Evolutionary conservation across 2,113 vertebrate genomes (phyloP).

Genomic region (Sarotherodon lohbergeri): DNA sequence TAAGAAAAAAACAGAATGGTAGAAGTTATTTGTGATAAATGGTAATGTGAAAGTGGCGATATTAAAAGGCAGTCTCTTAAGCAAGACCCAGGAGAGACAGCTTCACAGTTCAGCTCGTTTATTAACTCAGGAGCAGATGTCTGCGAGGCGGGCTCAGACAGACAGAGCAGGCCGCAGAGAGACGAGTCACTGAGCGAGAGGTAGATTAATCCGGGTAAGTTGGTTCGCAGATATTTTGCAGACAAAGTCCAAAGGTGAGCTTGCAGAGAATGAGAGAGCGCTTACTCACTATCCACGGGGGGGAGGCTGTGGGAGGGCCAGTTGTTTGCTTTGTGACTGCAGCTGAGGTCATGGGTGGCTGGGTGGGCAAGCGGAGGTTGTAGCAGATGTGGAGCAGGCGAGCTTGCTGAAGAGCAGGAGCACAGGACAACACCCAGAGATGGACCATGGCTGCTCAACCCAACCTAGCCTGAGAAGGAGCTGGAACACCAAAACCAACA

Average conservation of each 20-base stretch:
- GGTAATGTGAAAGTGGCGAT: not conserved
- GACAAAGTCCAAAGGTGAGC: not conserved
- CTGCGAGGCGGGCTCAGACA: not conserved
- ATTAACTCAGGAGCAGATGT: not conserved
- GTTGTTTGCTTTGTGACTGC: not conserved
- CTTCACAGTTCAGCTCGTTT: not conserved
- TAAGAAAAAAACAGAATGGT: not conserved
- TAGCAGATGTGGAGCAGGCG: not conserved
- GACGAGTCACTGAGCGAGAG: not conserved
- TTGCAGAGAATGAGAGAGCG: not conserved
- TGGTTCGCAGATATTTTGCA: not conserved
- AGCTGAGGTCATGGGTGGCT: not conserved
- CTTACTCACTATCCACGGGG: fast-evolving
- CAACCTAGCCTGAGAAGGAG: not conserved
- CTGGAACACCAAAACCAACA: not conserved
- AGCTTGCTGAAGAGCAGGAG: not conserved
- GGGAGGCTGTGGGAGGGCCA: not conserved
- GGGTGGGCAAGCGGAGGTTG: not conserved
- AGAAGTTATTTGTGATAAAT: not conserved
- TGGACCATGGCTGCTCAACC: not conserved
- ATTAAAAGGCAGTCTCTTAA: not conserved
- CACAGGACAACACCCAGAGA: not conserved
- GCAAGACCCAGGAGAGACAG: not conserved
- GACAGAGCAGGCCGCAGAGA: not conserved
- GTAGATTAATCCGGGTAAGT: not conserved